phyloP scores from a whole-genome alignment of 1,140 invertebrate genomes.

The Cydia strobilella region DNA sequence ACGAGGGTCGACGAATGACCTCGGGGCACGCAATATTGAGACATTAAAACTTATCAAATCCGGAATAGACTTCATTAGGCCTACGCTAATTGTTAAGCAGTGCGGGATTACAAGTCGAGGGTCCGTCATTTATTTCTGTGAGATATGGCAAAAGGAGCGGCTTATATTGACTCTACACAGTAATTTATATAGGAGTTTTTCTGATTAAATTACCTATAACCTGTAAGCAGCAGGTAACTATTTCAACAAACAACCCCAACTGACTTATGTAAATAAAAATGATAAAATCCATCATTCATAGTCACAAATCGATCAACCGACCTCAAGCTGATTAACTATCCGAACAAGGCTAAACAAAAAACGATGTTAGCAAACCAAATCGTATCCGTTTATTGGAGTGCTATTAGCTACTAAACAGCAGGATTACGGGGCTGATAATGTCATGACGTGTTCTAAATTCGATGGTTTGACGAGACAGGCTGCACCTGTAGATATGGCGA shows the following conservation, averaged over 20 bases:
- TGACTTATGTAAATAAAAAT: constrained; percentile 25
- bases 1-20: constrained; percentile 40
- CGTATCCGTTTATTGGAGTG: constrained; percentile 35
- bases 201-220: background rate
- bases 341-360: constrained; percentile 21
- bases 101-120: constrained; percentile 42
- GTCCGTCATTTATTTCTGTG: constrained; percentile 42
- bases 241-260: background rate
- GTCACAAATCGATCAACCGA: constrained; percentile 24
- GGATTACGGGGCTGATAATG: constrained; percentile 52
- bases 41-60: constrained; percentile 65
- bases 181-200: background rate
- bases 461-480: constrained; percentile 51
- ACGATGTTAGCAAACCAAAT: constrained; percentile 29
- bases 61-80: constrained; percentile 66
- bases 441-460: constrained; percentile 41
- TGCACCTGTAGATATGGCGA: constrained; percentile 57
- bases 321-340: constrained; percentile 24
- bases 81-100: constrained; percentile 67
- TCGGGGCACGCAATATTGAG: constrained; percentile 56
- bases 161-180: background rate
- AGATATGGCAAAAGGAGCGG: constrained; percentile 32
- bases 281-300: constrained; percentile 22
- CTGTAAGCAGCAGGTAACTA: background rate
- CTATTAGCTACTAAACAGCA: constrained; percentile 46